Evolutionary conservation across 2,113 vertebrate species (phyloP).

Genomic region (Bufo gargarizans): DNA sequence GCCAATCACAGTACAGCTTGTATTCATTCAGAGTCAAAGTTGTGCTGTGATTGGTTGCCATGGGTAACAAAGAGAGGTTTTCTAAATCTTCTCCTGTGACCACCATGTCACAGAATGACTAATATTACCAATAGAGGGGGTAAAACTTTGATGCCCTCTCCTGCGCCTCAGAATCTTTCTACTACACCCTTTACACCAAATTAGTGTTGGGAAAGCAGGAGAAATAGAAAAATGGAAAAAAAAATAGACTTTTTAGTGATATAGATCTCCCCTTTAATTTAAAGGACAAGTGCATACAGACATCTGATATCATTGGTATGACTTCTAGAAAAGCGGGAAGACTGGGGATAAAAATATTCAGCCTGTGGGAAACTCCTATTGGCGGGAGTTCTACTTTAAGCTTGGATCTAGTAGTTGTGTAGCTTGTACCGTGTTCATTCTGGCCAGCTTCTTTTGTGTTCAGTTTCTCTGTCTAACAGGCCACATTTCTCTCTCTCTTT

Average conservation of each 20-base stretch:
- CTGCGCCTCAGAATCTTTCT: not conserved
- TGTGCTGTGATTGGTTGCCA: no score
- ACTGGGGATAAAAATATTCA: no score
- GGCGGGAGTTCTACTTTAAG: not conserved
- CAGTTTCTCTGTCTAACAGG: slow-evolving; percentile 49
- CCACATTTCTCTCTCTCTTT: slow-evolving; percentile 62
- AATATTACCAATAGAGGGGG: no score
- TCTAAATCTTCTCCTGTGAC: no score
- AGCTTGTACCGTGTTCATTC: not conserved
- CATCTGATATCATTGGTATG: no score
- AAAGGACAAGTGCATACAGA: not conserved
- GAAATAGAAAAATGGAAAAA: not conserved
- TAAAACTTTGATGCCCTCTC: not conserved
- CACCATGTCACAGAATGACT: no score
- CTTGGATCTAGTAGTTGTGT: not conserved
- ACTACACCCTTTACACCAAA: not conserved
- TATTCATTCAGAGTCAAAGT: no score
- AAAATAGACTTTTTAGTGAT: not conserved
- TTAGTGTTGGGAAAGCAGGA: not conserved
- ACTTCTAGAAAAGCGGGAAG: not conserved
- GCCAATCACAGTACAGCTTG: no score
- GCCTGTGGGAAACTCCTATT: no score
- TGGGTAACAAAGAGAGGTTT: no score
- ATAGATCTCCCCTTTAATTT: slow-evolving; percentile 8
- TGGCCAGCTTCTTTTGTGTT: not conserved